Conservation (phyloP, 2,797 vertebrate genomes). For the Arremon brunneinucha region DNA sequence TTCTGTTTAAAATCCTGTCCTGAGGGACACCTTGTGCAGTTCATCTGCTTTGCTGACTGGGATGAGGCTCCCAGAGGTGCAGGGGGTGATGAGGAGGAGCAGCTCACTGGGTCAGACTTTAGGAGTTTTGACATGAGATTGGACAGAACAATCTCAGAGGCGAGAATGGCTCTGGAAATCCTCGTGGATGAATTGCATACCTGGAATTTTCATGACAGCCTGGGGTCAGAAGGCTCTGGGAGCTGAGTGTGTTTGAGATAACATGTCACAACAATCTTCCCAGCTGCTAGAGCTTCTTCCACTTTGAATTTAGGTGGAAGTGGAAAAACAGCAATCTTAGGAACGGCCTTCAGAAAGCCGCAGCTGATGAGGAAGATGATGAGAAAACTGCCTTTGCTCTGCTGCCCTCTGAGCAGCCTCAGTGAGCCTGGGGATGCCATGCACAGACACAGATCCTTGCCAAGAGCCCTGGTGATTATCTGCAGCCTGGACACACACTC, state of each 20-base stretch:
- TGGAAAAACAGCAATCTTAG: background rate
- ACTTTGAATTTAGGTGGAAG: background rate
- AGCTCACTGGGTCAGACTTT: background rate
- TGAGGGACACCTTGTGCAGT: accelerated
- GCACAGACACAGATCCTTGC: background rate
- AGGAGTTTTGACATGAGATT: background rate
- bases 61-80: background rate
- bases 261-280: background rate
- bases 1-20: background rate
- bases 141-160: background rate
- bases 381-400: background rate
- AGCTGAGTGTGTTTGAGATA: background rate
- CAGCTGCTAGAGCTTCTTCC: background rate
- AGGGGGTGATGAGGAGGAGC: background rate
- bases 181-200: background rate
- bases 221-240: background rate
- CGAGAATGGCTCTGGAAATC: background rate
- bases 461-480: background rate
- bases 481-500: accelerated
- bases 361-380: background rate
- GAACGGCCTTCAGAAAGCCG: background rate
- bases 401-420: background rate
- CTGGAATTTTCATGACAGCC: accelerated
- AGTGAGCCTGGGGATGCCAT: accelerated
- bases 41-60: background rate